Evolutionary conservation across 2,888 invertebrate genomes (phyloP), one percentile per base, ranked within the genome.

Genomic region (Eilema sororculum): DNA sequence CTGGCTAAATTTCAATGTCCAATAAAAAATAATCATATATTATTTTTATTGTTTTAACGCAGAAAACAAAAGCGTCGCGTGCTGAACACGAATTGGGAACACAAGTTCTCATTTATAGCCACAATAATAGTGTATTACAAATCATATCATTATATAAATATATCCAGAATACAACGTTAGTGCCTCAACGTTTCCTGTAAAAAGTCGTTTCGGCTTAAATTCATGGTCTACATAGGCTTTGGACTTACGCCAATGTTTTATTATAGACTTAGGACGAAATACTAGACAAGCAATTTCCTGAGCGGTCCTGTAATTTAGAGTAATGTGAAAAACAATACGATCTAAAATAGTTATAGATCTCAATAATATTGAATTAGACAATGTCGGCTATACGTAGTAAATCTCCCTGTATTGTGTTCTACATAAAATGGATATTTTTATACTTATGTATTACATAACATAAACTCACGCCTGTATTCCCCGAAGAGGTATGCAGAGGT

Each of bases 221-320:
- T 70, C 22, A 16, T 62, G 68, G 71, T 73, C 71, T 72, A 72
- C 65, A 61, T 70, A 71, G 57, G 56, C 67, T 72, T 72, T 67
- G 76, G 80, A 82, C 75, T 52, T 28, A 57, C 30, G 77, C 82
- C 82, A 83, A 61, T 69, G 67, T 73, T 64, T 63, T 66, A n/a
- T n/a, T n/a, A 61, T 60, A 62, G 33, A 30, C 24, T 4, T 22
- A 13, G 28, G 28, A 30, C 5, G 28, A 30, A 52, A 52, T 30
- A 52, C n/a, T 52, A 64, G 6, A 28, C 3, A 28, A n/a, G 64
- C 8, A 30, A 28, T 52, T 52, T n/a, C 30, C 30, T n/a, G 52
- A 30, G 28, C 13, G 10, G 4, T 25, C 1, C 25, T 28, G 25
- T 64, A 28, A 64, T 64, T 46, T 64, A 16, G 13, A 64, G 30